These are phyloP conservation scores for Strigamia maritima DNA, from an alignment of 2,888 invertebrate genomes.

Conservation along the genomic window DNA sequence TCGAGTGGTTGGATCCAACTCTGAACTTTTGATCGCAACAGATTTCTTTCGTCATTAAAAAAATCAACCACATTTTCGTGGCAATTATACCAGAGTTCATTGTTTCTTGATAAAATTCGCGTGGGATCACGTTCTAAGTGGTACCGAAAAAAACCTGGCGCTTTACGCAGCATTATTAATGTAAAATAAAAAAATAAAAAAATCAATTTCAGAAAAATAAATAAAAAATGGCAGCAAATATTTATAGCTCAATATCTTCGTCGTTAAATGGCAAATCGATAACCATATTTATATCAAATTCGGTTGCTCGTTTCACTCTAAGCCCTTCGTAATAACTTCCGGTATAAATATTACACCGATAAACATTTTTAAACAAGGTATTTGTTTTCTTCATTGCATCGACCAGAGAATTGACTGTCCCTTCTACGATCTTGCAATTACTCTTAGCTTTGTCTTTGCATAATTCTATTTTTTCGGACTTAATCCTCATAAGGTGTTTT, in stretches of 20 bases:
- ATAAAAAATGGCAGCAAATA: background rate
- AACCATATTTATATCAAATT: conserved; percentile 32
- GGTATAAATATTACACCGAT: background rate
- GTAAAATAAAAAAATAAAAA: background rate
- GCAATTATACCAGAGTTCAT: background rate
- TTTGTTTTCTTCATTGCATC: background rate
- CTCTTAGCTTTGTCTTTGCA: background rate
- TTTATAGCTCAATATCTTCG: background rate
- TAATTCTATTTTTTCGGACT: background rate
- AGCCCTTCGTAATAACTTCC: conserved; percentile 5
- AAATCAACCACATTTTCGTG: background rate
- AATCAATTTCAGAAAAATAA: too few species aligned
- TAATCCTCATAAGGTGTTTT: too few species aligned
- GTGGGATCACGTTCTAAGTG: background rate
- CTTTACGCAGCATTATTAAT: background rate
- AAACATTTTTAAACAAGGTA: background rate
- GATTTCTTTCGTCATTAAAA: background rate
- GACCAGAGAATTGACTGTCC: background rate
- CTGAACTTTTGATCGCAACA: background rate
- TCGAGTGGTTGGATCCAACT: background rate
- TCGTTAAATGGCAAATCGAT: background rate
- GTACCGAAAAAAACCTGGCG: background rate
- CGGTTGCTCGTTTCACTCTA: background rate
- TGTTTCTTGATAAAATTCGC: background rate
- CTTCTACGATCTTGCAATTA: background rate